Conservation (phyloP, 1,140 invertebrate species). For the Acromyrmex charruanus region DNA sequence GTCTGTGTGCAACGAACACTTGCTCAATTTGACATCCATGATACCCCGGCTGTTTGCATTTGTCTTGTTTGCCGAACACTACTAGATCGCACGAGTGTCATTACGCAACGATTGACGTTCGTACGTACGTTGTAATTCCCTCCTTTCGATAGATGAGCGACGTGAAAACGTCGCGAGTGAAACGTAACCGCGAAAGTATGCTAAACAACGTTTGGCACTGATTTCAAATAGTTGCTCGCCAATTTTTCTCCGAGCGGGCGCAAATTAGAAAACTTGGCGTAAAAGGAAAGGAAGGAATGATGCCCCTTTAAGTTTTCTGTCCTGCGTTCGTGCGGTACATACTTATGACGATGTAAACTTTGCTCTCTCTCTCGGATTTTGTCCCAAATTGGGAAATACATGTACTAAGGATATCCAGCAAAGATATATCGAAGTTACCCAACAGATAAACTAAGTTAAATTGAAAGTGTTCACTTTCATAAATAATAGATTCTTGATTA, state of each 20-base stretch:
- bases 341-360: not conserved
- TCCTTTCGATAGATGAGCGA: conserved; percentile 11
- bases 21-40: conserved; percentile 40
- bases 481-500: conserved; percentile 2
- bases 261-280: conserved; percentile 40
- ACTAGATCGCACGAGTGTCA: conserved; percentile 8
- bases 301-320: too few species aligned
- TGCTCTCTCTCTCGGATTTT: not conserved
- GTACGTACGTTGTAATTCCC: conserved; percentile 20
- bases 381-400: conserved; percentile 13
- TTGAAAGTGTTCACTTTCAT: not conserved
- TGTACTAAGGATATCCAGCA: not conserved
- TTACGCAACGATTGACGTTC: conserved; percentile 3
- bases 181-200: conserved; percentile 42
- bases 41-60: conserved; percentile 12
- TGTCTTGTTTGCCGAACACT: conserved; percentile 15
- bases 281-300: not conserved
- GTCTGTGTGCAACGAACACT: conserved; percentile 14
- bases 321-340: not conserved
- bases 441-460: conserved; percentile 25
- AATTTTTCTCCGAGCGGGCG: not conserved
- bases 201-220: conserved; percentile 26
- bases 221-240: not conserved
- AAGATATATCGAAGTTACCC: conserved; percentile 1
- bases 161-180: not conserved